A percentile compares a stretch with the other conserved stretches of the same genome.
Evolutionary conservation across 1,140 invertebrate species (phyloP).

Genomic region (Zaprionus gabonicus): DNA sequence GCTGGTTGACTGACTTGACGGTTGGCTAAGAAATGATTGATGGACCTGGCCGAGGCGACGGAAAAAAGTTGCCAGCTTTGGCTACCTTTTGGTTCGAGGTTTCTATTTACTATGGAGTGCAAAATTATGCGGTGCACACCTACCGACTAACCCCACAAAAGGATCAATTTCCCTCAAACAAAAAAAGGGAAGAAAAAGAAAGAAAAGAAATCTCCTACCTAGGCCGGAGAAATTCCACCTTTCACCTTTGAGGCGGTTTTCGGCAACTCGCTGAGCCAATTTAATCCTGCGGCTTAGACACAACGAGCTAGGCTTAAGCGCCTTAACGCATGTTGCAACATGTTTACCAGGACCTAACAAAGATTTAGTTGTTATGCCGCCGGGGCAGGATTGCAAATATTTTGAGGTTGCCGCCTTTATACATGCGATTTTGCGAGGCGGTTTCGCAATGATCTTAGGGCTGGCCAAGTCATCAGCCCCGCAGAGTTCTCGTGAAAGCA

Average conservation of each 20-base stretch:
- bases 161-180: constrained; percentile 57
- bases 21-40: constrained; percentile 70
- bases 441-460: constrained; percentile 58
- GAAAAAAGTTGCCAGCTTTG: constrained; percentile 47
- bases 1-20: constrained; percentile 43
- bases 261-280: constrained; percentile 59
- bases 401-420: constrained; percentile 55
- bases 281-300: constrained; percentile 69
- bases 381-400: constrained; percentile 61
- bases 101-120: constrained; percentile 58
- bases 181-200: constrained; percentile 8
- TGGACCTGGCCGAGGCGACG: constrained; percentile 47
- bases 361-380: constrained; percentile 52
- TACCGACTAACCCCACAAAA: constrained; percentile 28
- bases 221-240: constrained; percentile 51
- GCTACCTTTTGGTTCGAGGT: constrained; percentile 40
- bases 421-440: constrained; percentile 32
- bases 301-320: constrained; percentile 69
- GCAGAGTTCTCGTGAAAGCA: constrained; percentile 43
- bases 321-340: constrained; percentile 68
- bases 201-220: neutral
- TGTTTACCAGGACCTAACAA: constrained; percentile 46
- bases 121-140: constrained; percentile 68
- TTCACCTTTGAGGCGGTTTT: constrained; percentile 46
- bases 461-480: constrained; percentile 21